A percentile compares a stretch with the other conserved stretches of the same genome.
These are phyloP conservation scores for Myxocyprinus asiaticus DNA, from an alignment of 2,113 vertebrate species.

Conservation along the genomic window DNA sequence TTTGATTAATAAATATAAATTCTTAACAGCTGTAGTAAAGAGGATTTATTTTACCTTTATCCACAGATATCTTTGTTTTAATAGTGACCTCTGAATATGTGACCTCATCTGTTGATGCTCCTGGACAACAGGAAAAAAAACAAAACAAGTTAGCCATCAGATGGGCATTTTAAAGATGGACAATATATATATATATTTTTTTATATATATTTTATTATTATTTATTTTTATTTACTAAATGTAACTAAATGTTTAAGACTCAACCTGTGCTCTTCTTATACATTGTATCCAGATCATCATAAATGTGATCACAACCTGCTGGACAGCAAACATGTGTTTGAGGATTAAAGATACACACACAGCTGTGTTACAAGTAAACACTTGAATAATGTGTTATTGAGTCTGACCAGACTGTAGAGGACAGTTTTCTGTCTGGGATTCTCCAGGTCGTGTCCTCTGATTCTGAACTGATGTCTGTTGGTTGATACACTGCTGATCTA, in stretches of 20 bases:
- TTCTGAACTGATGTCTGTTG: conserved; percentile 5
- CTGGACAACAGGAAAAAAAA: background rate
- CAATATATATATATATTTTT: too few species aligned
- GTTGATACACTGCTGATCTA: conserved; percentile 4
- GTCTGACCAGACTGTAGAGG: conserved; percentile 28
- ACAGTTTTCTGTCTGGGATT: background rate
- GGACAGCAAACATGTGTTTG: too few species aligned
- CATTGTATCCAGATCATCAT: too few species aligned
- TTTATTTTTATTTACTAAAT: too few species aligned
- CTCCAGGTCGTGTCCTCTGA: background rate
- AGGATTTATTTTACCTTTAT: background rate
- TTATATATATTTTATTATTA: too few species aligned
- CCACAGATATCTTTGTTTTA: background rate
- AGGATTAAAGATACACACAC: too few species aligned
- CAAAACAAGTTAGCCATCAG: background rate
- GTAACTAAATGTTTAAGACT: too few species aligned
- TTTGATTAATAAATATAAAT: too few species aligned
- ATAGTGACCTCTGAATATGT: background rate
- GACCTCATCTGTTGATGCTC: background rate
- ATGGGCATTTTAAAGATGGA: too few species aligned
- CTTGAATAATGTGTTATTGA: background rate
- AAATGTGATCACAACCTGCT: too few species aligned
- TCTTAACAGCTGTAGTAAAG: background rate
- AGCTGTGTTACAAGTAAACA: too few species aligned
- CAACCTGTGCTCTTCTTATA: too few species aligned